Evolutionary conservation across 2,888 invertebrate genomes (phyloP), one percentile per base, ranked within the genome.

Genomic region (Melikaiella ostensackeni): DNA sequence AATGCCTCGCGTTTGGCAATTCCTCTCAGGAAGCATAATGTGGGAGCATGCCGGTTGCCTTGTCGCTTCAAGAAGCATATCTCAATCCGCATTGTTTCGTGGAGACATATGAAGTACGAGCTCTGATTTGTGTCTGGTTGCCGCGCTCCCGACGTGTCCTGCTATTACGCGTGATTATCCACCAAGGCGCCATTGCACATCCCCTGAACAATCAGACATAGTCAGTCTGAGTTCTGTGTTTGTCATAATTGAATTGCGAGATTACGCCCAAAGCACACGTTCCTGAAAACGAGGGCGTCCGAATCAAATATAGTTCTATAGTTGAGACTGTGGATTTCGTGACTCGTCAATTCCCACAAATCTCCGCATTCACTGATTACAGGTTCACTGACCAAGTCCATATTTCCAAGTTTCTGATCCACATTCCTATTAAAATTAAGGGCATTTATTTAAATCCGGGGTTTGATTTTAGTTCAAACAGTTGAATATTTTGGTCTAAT

Each of bases 41-140:
- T 75, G 73, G 50, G 70, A 80, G 70, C 79, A 78, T 79, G 78
- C 75, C 50, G 75, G 74, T 77, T 77, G 63, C 81, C 77, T 80
- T 76, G 77, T 61, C 73, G 59, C 75, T 73, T 64, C 79, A 79
- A 81, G 81, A 80, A 64, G 80, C 80, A 80, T 79, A 80, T 79
- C 81, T 81, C 81, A 80, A 81, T 80, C 75, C 78, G 77, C 80
- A 80, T 81, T 81, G 80, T 81, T 59, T 76, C 79, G 79, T 57
- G 57, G 76, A 50, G 75, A 81, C 80, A 81, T 80, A 79, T 81
- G 81, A 79, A 76, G 78, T 76, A 76, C 78, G 77, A 79, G 80
- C 79, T 77, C 75, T 77, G 80, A 80, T 80, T 80, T 77, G 79
- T 76, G 75, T 78, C 77, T 75, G 76, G 81, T 79, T 81, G 80